Evolutionary conservation across 2,113 vertebrate species (phyloP), one percentile per base, ranked within the genome.

Genomic region (Smithornis capensis): DNA sequence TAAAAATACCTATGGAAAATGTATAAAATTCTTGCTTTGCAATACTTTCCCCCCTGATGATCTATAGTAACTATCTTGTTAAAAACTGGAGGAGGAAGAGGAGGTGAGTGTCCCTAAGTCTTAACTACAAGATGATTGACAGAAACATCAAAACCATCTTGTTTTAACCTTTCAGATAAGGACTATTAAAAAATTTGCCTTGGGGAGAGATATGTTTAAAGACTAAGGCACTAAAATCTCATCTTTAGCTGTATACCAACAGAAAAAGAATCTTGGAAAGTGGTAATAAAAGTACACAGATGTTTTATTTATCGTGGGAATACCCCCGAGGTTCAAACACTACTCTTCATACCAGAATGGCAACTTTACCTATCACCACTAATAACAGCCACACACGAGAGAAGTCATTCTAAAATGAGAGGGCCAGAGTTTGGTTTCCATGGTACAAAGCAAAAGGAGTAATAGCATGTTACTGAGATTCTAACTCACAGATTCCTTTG

Each of bases 231-330:
- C 42, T 63, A 44, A 78, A 74, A 62, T 42, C 27, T 77, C 38
- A 23, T 57, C 16, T 88, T 86, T 19, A 86, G 19, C n/a, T 33
- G 9, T 13, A 40, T 17, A 28, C 8, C 23, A 47, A 62, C 49
- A 87, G 33, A 56, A 57, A 28, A 55, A 50, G 6, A 62, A 53
- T n/a, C 45, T 90, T 40, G 60, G 49, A 27, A 85, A 87, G 18
- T 8, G 3, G 10, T n/a, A 90, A 62, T 63, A 57, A 69, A 80
- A 76, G 17, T 53, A 29, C 15, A 76, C 6, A 70, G 18, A 47
- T 84, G 3, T 73, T 95, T 91, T 91, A 82, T 83, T 95, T 80
- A 57, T 37, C 12, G 33, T 38, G 22, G 33, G 40, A 84, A 69
- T 87, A 73, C 57, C 69, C 22, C 23, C 65, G 50, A 85, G 47